Base-by-base conservation (phyloP, 2,113 vertebrate genomes). In the Neotragus pygmaeus region DNA sequence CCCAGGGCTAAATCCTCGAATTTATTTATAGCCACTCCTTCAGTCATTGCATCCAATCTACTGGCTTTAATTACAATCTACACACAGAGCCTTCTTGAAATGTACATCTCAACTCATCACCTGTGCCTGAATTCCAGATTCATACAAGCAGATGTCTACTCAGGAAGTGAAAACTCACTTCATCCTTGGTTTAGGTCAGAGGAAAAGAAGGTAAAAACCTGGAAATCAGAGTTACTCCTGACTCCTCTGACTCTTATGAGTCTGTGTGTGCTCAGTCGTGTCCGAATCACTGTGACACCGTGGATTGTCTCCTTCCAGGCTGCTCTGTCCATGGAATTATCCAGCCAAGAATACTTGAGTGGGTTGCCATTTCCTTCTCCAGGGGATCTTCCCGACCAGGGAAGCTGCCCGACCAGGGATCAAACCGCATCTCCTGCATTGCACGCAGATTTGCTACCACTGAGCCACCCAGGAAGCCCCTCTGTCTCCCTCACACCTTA, bases 31-130 rank as follows among this genome's bases (percentile, higher is more conserved):
- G 23, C 0, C 64, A 64, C 30, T 49, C 27, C 10, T 90, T 64
- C 39, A 0, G 9, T 21, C n/a, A 60, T 1, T 77, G 1, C 0
- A 33, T 28, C 39, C 27, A 81, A 25, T 15, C 10, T 19, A n/a
- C 62, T 25, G 12, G 36, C 25, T 84, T 64, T 78, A 75, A 57
- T 89, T 87, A 51, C 5, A 75, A 11, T 60, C 0, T 14, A 33
- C 14, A 58, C 5, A 39, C 16, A 86, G 14, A 66, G 4, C 25
- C 8, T 25, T 66, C 33, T 36, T 47, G 66, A 28, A 92, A 66
- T 39, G 30, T 77, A 1, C 11, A 64, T 87, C n/a, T 87, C 36
- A 92, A 39, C n/a, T 3, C 47, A 62, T 4, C 19, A 88, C 23
- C 10, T 75, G 4, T 51, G 12, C 43, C 30, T 62, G 14, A 96